Percentiles rank a stretch among this genome's conserved stretches.
Evolutionary conservation across 1,140 invertebrate genomes (phyloP).

Genomic region (Carposina sasakii): DNA sequence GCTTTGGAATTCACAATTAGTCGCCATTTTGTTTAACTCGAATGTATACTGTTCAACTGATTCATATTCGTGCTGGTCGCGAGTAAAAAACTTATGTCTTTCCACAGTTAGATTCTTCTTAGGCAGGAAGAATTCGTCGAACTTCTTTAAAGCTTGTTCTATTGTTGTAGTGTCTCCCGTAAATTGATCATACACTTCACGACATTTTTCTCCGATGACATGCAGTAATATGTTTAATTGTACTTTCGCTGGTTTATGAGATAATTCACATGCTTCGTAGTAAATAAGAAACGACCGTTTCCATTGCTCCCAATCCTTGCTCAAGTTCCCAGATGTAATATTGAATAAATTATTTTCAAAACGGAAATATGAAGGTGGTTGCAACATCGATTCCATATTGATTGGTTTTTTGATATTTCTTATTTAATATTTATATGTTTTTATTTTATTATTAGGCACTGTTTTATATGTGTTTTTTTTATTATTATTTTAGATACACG

Average conservation of each 20-base stretch:
- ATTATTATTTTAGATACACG: no score
- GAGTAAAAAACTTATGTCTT: slow-evolving; percentile 24
- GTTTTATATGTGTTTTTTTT: no score
- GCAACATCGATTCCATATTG: slow-evolving; percentile 10
- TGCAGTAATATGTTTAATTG: slow-evolving; percentile 15
- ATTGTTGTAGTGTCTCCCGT: slow-evolving; percentile 9
- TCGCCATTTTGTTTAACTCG: slow-evolving; percentile 21
- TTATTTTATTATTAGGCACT: no score
- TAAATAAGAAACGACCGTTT: slow-evolving; percentile 14
- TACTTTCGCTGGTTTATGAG: slow-evolving; percentile 10
- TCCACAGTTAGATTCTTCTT: slow-evolving; percentile 26
- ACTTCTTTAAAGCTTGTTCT: slow-evolving; percentile 10
- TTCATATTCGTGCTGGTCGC: slow-evolving; percentile 19
- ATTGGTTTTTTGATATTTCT: no score
- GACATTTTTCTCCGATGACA: slow-evolving; percentile 15
- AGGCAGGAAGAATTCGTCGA: slow-evolving; percentile 22
- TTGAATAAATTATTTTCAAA: slow-evolving; percentile 8
- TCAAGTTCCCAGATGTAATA: slow-evolving; percentile 6
- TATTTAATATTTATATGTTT: no score
- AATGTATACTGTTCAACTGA: slow-evolving; percentile 20
- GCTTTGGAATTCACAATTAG: slow-evolving; percentile 20
- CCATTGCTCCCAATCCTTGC: slow-evolving; percentile 1
- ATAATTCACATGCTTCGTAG: slow-evolving; percentile 18
- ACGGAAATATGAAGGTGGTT: background rate
- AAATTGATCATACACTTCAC: slow-evolving; percentile 25